Conservation (phyloP, 2,113 vertebrate genomes). For the Mus pahari region DNA sequence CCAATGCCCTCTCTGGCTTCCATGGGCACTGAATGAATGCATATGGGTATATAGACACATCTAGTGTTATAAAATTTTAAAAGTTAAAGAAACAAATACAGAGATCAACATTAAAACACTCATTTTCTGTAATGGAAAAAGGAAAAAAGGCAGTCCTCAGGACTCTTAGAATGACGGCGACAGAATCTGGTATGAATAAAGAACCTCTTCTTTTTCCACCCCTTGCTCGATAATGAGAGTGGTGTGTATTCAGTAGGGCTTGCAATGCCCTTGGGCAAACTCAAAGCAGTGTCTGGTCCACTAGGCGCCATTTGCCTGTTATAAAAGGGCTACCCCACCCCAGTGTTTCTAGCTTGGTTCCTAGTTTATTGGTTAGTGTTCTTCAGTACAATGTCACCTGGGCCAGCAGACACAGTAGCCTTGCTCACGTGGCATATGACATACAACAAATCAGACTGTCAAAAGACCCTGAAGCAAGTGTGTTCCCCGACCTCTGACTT, state of each 20-base stretch:
- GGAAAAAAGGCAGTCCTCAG: not conserved
- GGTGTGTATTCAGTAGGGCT: not conserved
- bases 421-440: not conserved
- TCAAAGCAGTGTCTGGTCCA: not conserved
- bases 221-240: not conserved
- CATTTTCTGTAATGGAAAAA: slow-evolving; percentile 17
- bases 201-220: not conserved
- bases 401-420: not conserved
- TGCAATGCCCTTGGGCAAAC: not conserved
- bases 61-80: not conserved
- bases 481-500: no score
- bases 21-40: not conserved
- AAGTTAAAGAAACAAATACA: not conserved
- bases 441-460: not conserved
- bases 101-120: not conserved
- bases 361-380: not conserved
- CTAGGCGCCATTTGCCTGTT: not conserved
- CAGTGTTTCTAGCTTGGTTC: not conserved
- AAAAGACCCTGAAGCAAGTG: not conserved
- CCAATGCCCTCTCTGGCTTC: not conserved
- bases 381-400: not conserved
- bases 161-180: not conserved
- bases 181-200: slow-evolving; percentile 40
- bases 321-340: not conserved
- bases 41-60: not conserved